Conservation (phyloP, 53 echinoderm and acorn worm species). For the Crossaster papposus region DNA sequence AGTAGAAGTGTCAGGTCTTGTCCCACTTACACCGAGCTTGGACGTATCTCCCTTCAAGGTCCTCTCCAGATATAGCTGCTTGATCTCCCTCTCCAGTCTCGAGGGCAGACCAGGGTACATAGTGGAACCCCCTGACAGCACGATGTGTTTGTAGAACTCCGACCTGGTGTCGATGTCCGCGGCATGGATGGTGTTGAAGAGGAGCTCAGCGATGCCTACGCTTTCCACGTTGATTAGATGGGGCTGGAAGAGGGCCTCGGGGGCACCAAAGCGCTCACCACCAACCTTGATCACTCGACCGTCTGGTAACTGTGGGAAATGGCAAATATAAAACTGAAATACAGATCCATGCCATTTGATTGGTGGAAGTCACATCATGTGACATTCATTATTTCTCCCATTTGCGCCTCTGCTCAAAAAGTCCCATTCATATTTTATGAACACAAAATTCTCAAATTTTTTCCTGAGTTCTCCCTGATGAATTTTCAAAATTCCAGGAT, state of each 20-base stretch:
- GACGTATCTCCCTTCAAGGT: conserved; percentile 91
- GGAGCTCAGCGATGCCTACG: conserved; percentile 89
- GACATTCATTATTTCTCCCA: no score
- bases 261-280: conserved; percentile 94
- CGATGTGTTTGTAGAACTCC: conserved; percentile 99
- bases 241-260: conserved; percentile 99
- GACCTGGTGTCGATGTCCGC: conserved; percentile 92
- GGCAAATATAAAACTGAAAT: neutral
- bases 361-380: no score
- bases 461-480: no score
- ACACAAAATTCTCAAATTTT: no score
- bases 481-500: no score
- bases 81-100: conserved; percentile 92
- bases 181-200: conserved; percentile 98
- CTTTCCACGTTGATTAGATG: conserved; percentile 96
- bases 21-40: conserved; percentile 80
- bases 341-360: neutral
- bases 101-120: conserved; percentile 99
- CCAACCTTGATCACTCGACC: conserved; percentile 95
- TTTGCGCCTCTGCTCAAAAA: no score
- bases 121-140: conserved; percentile 96
- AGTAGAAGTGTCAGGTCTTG: no score
- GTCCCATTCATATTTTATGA: no score
- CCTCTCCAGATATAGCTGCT: conserved; percentile 97
- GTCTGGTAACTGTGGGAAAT: conserved; percentile 80